Percentiles rank a stretch among this genome's conserved stretches.
These are phyloP conservation scores for Luperina testacea DNA, from an alignment of 2,888 invertebrate genomes.

Conservation along the genomic window DNA sequence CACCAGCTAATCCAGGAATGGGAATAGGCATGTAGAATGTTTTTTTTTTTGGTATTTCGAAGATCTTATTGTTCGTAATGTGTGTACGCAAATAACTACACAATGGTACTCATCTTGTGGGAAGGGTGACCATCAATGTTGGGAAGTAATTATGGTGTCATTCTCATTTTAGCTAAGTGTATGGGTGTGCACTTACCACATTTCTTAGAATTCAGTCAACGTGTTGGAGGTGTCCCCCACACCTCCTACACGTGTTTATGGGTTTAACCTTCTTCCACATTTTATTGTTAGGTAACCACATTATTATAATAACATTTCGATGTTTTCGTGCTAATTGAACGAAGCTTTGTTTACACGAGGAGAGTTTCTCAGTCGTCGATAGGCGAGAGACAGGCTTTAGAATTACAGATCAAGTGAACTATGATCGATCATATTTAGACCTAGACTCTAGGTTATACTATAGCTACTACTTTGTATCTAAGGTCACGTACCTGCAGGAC, in stretches of 20 bases:
- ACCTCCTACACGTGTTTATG: neutral
- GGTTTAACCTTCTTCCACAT: conserved; percentile 19
- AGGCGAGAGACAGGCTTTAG: neutral
- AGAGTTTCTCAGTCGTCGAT: neutral
- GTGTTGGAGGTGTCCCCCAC: neutral
- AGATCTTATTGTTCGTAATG: neutral
- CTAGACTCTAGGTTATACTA: conserved; percentile 4
- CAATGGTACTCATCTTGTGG: conserved; percentile 7
- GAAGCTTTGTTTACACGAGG: neutral
- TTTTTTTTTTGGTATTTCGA: neutral
- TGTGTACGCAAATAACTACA: neutral
- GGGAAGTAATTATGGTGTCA: conserved; percentile 4
- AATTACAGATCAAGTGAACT: neutral
- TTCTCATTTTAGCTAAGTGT: conserved; percentile 37
- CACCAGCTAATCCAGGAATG: neutral
- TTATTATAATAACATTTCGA: conserved; percentile 17
- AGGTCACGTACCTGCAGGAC: conserved; percentile 10
- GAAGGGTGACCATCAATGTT: neutral
- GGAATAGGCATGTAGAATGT: neutral
- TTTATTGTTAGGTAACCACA: conserved; percentile 15
- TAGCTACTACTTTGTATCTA: conserved; percentile 6
- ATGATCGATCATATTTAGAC: neutral
- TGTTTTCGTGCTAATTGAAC: neutral
- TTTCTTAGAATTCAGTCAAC: conserved; percentile 30
- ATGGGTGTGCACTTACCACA: conserved; percentile 28